Percentiles rank a stretch among this genome's conserved stretches.
Evolutionary conservation across 2,113 vertebrate species (phyloP).

Genomic region (Emydura subglobosa): DNA sequence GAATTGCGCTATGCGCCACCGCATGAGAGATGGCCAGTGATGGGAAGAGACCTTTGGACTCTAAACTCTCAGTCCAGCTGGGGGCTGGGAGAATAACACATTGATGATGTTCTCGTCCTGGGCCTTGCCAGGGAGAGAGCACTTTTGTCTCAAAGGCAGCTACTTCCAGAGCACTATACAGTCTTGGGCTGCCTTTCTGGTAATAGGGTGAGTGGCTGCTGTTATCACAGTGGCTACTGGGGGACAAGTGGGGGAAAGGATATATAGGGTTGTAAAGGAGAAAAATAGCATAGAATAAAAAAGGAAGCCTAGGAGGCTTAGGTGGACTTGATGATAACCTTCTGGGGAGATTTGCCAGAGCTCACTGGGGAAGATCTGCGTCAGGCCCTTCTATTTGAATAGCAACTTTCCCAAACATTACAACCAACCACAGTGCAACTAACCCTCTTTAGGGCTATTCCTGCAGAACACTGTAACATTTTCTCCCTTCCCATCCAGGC

Average conservation of each 20-base stretch:
- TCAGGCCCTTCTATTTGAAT: neutral
- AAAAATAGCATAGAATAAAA: fast-evolving
- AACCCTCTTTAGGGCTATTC: fast-evolving
- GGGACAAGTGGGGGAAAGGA: neutral
- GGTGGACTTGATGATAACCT: neutral
- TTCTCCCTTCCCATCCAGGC: neutral
- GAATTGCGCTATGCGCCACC: conserved; percentile 53
- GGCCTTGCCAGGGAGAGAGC: neutral
- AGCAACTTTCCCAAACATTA: neutral
- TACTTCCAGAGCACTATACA: neutral
- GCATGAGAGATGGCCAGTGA: conserved; percentile 63
- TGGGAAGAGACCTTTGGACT: conserved; percentile 3
- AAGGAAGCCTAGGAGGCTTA: neutral
- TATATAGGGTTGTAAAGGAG: neutral
- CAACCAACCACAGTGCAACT: neutral
- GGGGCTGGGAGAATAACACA: conserved; percentile 12
- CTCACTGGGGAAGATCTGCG: conserved; percentile 4
- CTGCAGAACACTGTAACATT: neutral
- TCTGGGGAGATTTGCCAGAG: neutral
- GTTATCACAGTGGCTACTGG: neutral
- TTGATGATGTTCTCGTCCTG: fast-evolving
- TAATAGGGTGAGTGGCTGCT: neutral
- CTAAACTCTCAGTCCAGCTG: neutral
- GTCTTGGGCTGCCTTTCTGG: neutral
- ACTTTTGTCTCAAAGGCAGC: neutral